Percentiles rank a stretch among this genome's conserved stretches.
These are phyloP conservation scores for Ceraclea dissimilis DNA, from an alignment of 2,888 invertebrate species.

Conservation along the genomic window DNA sequence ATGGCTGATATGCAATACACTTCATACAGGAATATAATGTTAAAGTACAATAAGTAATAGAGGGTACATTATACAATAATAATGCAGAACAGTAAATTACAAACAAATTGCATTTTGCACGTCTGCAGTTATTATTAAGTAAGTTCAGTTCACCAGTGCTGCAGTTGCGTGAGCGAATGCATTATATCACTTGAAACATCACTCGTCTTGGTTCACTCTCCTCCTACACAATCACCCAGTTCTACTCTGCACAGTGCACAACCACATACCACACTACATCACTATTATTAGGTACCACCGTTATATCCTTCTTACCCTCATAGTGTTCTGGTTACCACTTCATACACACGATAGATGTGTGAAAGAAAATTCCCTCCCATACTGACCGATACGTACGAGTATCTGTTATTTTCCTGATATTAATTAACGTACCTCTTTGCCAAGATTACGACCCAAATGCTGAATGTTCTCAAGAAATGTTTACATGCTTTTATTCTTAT, in stretches of 20 bases:
- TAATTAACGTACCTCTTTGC: too few relatives aligned
- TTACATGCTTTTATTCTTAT: too few relatives aligned
- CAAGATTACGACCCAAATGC: too few relatives aligned
- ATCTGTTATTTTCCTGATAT: too few relatives aligned
- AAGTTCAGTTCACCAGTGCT: slow-evolving; percentile 10
- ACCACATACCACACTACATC: neutral
- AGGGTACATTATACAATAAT: slow-evolving; percentile 9
- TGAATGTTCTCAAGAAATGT: too few relatives aligned
- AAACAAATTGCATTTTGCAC: slow-evolving; percentile 27
- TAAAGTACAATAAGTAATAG: too few relatives aligned
- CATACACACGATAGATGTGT: too few relatives aligned
- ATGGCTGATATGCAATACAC: too few relatives aligned
- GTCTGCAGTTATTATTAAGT: slow-evolving; percentile 27
- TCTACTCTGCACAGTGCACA: neutral
- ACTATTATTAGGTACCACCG: neutral
- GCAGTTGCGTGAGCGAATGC: slow-evolving; percentile 27
- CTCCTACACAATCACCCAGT: slow-evolving; percentile 4
- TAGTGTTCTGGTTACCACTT: too few relatives aligned
- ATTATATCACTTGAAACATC: slow-evolving; percentile 24
- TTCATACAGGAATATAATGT: too few relatives aligned
- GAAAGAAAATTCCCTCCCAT: too few relatives aligned
- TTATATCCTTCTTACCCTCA: neutral
- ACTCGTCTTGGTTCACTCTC: slow-evolving; percentile 15
- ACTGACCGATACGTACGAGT: too few relatives aligned
- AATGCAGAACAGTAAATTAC: slow-evolving; percentile 27